Percentiles rank a stretch among this genome's conserved stretches.
phyloP scores from a whole-genome alignment of 2,888 invertebrate species.

The Merodon equestris region DNA sequence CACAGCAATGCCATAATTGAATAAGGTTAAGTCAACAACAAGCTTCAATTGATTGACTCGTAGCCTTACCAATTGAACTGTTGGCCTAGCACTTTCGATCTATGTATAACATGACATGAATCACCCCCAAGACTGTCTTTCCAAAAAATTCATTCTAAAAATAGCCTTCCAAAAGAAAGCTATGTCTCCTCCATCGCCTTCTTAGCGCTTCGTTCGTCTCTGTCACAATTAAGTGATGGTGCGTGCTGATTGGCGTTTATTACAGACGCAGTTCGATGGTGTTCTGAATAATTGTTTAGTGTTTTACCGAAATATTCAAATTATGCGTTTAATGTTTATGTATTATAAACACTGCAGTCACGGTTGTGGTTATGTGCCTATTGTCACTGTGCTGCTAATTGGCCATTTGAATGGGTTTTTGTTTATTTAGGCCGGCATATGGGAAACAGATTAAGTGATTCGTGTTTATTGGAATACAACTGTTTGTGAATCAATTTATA shows the following conservation, averaged over 20 bases:
- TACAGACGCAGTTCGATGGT: too few relatives aligned
- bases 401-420: too few relatives aligned
- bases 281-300: too few relatives aligned
- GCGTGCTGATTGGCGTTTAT: slow-evolving; percentile 26
- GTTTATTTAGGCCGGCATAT: too few relatives aligned
- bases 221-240: slow-evolving; percentile 10
- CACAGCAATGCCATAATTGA: slow-evolving; percentile 11
- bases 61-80: slow-evolving; percentile 1
- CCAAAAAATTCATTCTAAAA: not conserved
- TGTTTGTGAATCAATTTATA: too few relatives aligned
- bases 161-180: not conserved
- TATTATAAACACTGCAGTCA: too few relatives aligned
- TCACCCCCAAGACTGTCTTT: not conserved
- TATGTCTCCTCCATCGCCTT: not conserved
- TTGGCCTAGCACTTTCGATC: not conserved
- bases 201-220: slow-evolving; percentile 3
- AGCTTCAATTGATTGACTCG: not conserved
- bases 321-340: too few relatives aligned
- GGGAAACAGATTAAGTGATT: too few relatives aligned
- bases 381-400: too few relatives aligned
- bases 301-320: too few relatives aligned
- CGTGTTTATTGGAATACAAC: too few relatives aligned
- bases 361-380: too few relatives aligned
- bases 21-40: slow-evolving; percentile 15
- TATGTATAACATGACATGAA: slow-evolving; percentile 6